Conservation (phyloP, 2,888 invertebrate genomes). For the Scotopteryx bipunctaria region DNA sequence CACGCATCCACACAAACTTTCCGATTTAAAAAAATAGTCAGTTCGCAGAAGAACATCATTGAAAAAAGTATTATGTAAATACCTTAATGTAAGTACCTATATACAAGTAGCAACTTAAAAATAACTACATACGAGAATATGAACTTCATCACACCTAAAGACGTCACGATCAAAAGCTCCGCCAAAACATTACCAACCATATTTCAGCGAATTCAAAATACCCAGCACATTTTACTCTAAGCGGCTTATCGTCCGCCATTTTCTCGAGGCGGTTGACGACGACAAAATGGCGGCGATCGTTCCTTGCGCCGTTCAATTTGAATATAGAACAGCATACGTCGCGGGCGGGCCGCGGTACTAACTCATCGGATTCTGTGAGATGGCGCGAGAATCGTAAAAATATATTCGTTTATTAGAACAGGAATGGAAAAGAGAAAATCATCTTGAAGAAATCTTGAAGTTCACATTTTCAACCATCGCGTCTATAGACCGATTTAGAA, state of each 20-base stretch:
- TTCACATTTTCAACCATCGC: too few species aligned
- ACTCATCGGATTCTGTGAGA: constrained; percentile 81
- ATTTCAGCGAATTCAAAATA: constrained; percentile 52
- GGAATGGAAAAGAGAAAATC: constrained; percentile 43
- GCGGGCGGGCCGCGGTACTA: constrained; percentile 74
- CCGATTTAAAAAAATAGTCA: too few species aligned
- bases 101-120: neutral
- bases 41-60: too few species aligned
- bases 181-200: constrained; percentile 42
- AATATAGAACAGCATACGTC: constrained; percentile 83
- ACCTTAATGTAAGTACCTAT: too few species aligned
- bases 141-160: constrained; percentile 3
- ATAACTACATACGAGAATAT: neutral
- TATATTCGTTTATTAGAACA: constrained; percentile 55
- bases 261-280: constrained; percentile 55
- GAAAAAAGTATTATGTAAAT: too few species aligned
- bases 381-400: constrained; percentile 79
- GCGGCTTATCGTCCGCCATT: constrained; percentile 50
- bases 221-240: constrained; percentile 59
- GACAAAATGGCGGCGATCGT: constrained; percentile 77
- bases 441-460: constrained; percentile 1
- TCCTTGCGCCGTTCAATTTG: constrained; percentile 75
- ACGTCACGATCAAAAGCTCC: constrained; percentile 29
- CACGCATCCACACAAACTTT: too few species aligned
- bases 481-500: too few species aligned